Evolutionary conservation across 2,888 invertebrate species (phyloP).

Genomic region (Erebia palarica): DNA sequence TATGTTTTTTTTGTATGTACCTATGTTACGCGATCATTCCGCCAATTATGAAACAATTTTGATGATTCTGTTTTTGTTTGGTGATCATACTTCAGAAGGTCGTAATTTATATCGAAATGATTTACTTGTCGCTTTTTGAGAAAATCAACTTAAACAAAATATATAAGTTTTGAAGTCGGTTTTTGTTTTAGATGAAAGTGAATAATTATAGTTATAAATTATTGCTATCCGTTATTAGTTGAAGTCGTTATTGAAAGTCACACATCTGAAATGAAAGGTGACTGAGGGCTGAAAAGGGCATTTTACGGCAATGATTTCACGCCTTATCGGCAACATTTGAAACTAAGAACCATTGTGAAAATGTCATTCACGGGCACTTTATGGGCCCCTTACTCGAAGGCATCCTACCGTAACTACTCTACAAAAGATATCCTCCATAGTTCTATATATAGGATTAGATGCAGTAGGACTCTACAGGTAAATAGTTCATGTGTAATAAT

Average conservation of each 20-base stretch:
- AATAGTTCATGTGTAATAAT: not conserved
- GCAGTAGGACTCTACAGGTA: not conserved
- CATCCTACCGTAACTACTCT: too few species aligned
- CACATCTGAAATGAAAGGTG: not conserved
- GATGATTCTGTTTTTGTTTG: too few species aligned
- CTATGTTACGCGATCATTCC: too few species aligned
- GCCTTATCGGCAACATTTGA: slow-evolving; percentile 14
- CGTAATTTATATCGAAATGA: too few species aligned
- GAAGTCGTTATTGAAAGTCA: not conserved
- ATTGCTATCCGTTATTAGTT: not conserved
- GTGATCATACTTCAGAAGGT: too few species aligned
- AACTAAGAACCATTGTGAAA: slow-evolving; percentile 3
- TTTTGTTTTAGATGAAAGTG: too few species aligned
- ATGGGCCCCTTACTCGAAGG: not conserved
- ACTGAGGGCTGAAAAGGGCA: not conserved
- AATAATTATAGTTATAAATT: too few species aligned
- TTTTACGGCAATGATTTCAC: slow-evolving; percentile 5
- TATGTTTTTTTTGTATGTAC: too few species aligned
- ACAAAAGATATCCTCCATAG: not conserved
- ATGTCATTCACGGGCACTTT: not conserved
- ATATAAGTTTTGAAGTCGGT: too few species aligned
- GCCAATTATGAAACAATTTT: too few species aligned
- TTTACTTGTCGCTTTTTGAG: too few species aligned
- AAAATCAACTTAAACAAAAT: too few species aligned
- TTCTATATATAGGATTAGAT: not conserved